Evolutionary conservation across 1,140 invertebrate genomes (phyloP).

Genomic region (Zophobas morio): DNA sequence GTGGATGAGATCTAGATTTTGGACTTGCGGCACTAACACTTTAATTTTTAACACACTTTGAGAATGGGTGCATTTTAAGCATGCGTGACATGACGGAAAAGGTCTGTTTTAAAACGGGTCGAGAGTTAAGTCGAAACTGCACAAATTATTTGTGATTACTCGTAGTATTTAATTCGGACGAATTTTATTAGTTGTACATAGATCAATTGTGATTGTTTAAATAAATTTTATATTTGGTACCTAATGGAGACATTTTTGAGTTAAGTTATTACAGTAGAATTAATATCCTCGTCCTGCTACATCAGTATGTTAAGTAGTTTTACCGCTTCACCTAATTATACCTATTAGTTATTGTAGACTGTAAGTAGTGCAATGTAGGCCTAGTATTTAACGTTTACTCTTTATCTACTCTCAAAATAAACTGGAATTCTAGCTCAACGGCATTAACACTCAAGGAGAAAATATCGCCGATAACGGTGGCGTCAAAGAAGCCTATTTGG

Average conservation of each 20-base stretch:
- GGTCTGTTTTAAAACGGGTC: no score
- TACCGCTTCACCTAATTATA: no score
- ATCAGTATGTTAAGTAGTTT: no score
- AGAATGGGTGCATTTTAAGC: no score
- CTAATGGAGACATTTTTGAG: background rate
- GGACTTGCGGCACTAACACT: no score
- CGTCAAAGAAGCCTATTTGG: slow-evolving; percentile 75
- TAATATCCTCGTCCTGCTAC: background rate
- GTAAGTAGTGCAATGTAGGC: slow-evolving; percentile 1
- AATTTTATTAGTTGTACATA: slow-evolving; percentile 19
- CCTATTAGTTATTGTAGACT: background rate
- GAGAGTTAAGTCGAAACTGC: no score
- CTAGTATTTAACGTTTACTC: slow-evolving; percentile 6
- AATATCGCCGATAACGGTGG: slow-evolving; percentile 82
- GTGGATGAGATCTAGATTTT: no score
- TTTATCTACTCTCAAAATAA: slow-evolving; percentile 23
- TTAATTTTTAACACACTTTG: no score
- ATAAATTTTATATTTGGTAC: slow-evolving; percentile 24
- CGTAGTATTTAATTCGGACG: slow-evolving; percentile 7
- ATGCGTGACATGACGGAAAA: no score
- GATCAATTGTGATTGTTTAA: slow-evolving; percentile 34
- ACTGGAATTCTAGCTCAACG: slow-evolving; percentile 70
- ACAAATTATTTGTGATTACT: slow-evolving; percentile 3
- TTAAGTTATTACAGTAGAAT: no score
- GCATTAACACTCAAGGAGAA: slow-evolving; percentile 76